A percentile compares a stretch with the other conserved stretches of the same genome.
Evolutionary conservation across 1,140 invertebrate species (phyloP).

Genomic region (Drosophila takahashii): DNA sequence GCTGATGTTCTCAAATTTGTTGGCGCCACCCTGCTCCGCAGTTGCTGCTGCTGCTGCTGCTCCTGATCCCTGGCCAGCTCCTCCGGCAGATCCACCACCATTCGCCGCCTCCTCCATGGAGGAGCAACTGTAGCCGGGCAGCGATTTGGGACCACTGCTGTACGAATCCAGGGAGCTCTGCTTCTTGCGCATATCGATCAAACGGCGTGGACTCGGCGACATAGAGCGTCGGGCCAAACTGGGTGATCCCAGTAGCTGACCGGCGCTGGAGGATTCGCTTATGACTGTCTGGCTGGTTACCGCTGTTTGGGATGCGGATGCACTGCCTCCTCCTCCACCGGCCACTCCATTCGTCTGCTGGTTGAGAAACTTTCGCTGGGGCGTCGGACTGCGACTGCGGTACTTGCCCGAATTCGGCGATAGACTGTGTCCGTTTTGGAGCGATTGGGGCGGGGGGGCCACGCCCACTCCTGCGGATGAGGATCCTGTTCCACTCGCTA

Average conservation of each 20-base stretch:
- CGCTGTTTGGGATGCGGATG: constrained; percentile 3
- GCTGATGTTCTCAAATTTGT: constrained; percentile 87
- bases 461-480: neutral
- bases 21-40: constrained; percentile 68
- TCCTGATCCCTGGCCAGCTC: no score
- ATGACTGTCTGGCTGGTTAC: neutral
- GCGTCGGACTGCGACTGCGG: constrained; percentile 86
- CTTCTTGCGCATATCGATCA: constrained; percentile 80
- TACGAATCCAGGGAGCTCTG: constrained; percentile 71
- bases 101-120: constrained; percentile 26
- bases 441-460: constrained; percentile 20
- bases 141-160: constrained; percentile 63
- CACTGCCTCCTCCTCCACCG: constrained; percentile 9
- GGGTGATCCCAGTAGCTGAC: constrained; percentile 46
- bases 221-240: constrained; percentile 68
- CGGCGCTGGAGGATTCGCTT: constrained; percentile 10
- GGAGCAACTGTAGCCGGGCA: constrained; percentile 49
- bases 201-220: constrained; percentile 84
- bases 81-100: neutral
- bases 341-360: constrained; percentile 54
- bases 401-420: constrained; percentile 72
- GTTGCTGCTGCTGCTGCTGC: neutral
- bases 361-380: constrained; percentile 79
- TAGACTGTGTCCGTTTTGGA: constrained; percentile 35
- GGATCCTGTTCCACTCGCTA: constrained; percentile 12